phyloP scores from a whole-genome alignment of 2,797 vertebrate genomes.

The Notoglanidium macrostoma region DNA sequence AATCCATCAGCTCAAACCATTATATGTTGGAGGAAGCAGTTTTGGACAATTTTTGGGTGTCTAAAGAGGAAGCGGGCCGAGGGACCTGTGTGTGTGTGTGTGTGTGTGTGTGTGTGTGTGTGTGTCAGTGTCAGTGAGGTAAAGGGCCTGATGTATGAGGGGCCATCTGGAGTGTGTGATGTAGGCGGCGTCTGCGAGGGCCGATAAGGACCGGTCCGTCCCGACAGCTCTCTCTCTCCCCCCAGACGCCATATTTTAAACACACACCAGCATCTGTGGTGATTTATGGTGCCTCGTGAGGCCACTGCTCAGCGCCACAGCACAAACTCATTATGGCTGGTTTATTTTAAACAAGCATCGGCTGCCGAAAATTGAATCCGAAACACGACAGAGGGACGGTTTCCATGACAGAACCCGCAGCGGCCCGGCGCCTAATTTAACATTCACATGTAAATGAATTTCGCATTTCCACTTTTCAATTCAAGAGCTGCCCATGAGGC shows the following conservation, averaged over 20 bases:
- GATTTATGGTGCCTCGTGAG: conserved; percentile 59
- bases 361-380: conserved; percentile 49
- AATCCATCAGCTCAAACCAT: not conserved
- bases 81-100: conserved; percentile 32
- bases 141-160: conserved; percentile 59
- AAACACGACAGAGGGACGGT: conserved; percentile 38
- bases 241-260: conserved; percentile 59
- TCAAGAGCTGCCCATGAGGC: conserved; percentile 46
- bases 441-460: conserved; percentile 59
- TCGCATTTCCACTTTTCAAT: conserved; percentile 51
- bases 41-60: conserved; percentile 18
- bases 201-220: conserved; percentile 55
- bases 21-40: not conserved
- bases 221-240: conserved; percentile 46
- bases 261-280: conserved; percentile 47
- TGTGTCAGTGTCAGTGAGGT: conserved; percentile 45
- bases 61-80: conserved; percentile 35
- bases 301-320: conserved; percentile 49
- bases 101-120: conserved; percentile 33
- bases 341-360: conserved; percentile 59
- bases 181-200: conserved; percentile 52
- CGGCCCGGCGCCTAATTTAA: conserved; percentile 52
- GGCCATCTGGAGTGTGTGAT: conserved; percentile 59
- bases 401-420: conserved; percentile 51
- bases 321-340: conserved; percentile 56